phyloP scores from a whole-genome alignment of 2,113 vertebrate genomes.

The Camelus dromedarius region DNA sequence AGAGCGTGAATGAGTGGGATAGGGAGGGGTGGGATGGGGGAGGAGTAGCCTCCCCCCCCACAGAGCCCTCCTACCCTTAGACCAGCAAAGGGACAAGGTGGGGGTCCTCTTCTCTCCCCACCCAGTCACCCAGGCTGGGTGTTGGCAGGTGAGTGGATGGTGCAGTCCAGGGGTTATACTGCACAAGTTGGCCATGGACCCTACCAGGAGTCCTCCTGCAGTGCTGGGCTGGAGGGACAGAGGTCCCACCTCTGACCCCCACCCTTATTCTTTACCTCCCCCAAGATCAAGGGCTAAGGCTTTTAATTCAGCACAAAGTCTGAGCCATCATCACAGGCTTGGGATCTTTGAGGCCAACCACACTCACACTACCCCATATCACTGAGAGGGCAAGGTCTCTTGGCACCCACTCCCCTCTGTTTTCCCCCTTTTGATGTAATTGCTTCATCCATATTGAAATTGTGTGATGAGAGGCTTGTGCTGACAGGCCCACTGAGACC shows the following conservation, averaged over 20 bases:
- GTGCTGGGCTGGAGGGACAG: neutral
- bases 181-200: too few relatives aligned
- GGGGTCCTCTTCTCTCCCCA: neutral
- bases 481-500: neutral
- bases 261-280: neutral
- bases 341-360: neutral
- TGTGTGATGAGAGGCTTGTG: neutral
- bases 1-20: neutral
- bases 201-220: neutral
- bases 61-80: neutral
- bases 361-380: neutral
- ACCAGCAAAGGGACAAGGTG: neutral
- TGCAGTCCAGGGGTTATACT: too few relatives aligned
- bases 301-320: neutral
- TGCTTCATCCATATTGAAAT: neutral
- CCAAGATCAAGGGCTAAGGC: neutral
- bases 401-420: neutral
- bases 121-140: neutral
- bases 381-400: neutral
- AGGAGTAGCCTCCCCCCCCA: accelerated
- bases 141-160: neutral
- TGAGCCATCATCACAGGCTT: neutral
- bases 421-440: neutral
- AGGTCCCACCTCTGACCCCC: neutral
- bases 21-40: neutral